Percentiles rank a stretch among this genome's conserved stretches.
phyloP scores from a whole-genome alignment of 2,113 vertebrate genomes.

The Ophthalmolycus amberensis region DNA sequence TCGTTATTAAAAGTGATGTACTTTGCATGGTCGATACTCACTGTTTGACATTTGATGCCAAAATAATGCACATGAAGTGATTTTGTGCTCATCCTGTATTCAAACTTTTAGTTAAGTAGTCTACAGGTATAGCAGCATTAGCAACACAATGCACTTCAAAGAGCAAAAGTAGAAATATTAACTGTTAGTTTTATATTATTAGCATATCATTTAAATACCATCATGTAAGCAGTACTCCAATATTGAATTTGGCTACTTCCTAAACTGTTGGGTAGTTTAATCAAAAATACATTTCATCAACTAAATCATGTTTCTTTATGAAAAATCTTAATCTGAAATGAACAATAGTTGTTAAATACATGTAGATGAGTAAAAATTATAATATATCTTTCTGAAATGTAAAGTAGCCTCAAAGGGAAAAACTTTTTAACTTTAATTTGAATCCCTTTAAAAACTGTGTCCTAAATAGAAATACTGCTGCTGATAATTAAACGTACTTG shows the following conservation, averaged over 20 bases:
- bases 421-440: background rate
- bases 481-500: no score
- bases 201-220: background rate
- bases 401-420: background rate
- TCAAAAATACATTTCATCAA: background rate
- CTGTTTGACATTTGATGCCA: background rate
- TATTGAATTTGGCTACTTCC: background rate
- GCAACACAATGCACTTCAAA: background rate
- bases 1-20: background rate
- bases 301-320: background rate
- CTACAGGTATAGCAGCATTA: background rate
- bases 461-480: background rate
- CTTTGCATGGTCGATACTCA: background rate
- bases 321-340: background rate
- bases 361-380: no score
- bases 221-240: background rate
- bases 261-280: background rate
- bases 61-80: background rate
- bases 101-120: background rate
- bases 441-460: background rate
- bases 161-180: background rate
- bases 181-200: background rate
- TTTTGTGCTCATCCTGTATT: background rate
- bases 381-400: background rate
- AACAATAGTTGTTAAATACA: background rate